Percentiles rank a stretch among this genome's conserved stretches.
Evolutionary conservation across 2,113 vertebrate genomes (phyloP).

Genomic region (Otocyon megalotis): DNA sequence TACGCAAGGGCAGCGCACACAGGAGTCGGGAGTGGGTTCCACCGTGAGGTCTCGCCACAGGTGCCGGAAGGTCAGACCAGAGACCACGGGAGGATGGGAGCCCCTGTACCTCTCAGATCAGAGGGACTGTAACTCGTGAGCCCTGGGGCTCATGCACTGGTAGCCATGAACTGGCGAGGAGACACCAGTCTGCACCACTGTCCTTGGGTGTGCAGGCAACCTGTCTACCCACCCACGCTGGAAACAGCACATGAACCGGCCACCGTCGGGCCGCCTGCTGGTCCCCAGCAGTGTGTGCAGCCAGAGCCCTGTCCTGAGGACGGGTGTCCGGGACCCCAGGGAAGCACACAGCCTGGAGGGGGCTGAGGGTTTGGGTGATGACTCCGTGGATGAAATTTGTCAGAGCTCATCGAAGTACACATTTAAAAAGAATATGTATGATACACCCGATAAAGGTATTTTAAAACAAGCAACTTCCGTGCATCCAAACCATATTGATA

Average conservation of each 20-base stretch:
- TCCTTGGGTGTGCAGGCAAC: accelerated
- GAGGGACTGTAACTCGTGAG: accelerated
- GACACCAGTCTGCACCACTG: too few relatives aligned
- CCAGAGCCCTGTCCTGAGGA: neutral
- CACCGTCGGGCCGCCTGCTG: neutral
- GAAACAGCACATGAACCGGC: neutral
- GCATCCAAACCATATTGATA: accelerated
- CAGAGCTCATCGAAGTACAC: neutral
- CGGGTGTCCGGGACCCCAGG: neutral
- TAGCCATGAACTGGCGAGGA: neutral
- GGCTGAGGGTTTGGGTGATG: too few relatives aligned
- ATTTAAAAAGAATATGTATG: too few relatives aligned
- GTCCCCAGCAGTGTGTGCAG: neutral
- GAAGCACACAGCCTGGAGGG: neutral
- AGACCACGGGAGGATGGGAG: neutral
- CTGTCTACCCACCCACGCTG: neutral
- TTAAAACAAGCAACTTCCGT: accelerated
- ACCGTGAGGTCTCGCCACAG: neutral
- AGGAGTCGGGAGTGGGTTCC: neutral
- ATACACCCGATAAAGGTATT: accelerated
- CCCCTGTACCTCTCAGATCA: neutral
- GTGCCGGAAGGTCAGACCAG: neutral
- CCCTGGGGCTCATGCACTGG: accelerated
- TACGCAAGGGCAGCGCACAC: accelerated
- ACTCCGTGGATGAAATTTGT: accelerated